Base-by-base conservation (phyloP, 2,888 invertebrate genomes). In the Nomada ruficornis region DNA sequence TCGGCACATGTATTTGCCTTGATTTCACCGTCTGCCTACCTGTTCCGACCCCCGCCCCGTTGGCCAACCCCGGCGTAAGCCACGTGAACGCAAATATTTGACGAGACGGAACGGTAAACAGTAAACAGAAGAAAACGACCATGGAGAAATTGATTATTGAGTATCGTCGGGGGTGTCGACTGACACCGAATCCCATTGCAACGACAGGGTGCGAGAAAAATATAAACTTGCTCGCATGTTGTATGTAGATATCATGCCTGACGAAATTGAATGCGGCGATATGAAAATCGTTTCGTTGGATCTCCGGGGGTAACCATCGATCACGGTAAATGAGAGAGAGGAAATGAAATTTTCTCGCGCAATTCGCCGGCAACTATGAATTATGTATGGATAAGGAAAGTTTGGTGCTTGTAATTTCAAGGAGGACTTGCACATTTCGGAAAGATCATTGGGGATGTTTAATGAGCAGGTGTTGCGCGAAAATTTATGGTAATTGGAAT, bases 1-100 rank as follows among this genome's bases (percentile, higher is more conserved):
- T 72, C 71, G 50, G 18, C 55, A 64, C 57, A 68, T 80, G 69
- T 74, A 74, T 72, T 68, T 65, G 64, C 44, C 42, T 74, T 64
- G 73, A 80, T 80, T 80, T 70, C 36, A 13, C 47, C 29, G n/a
- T 50, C 44, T 36, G 55, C 2, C 50, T 65, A 50, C 0, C 23
- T 20, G 11, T 11, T 47, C 2, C 23, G 5, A 20, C 18, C 15
- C 11, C 3, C 2, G 10, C 5, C 7, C 36, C 15, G 36, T 36
- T 36, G 36, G 36, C 36, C 36, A 36, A 7, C 7, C 0, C 11
- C 47, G 13, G 13, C 47, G 47, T 70, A 52, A 69, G 55, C 69
- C n/a, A 20, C 18, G 68, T 13, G 15, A 50, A 78, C 29, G 42
- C 10, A 50, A 42, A 52, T 47, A 44, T 64, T 64, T 63, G 52